Base-by-base conservation (phyloP, 23 tunicate genomes). In the Halocynthia aurantium region DNA sequence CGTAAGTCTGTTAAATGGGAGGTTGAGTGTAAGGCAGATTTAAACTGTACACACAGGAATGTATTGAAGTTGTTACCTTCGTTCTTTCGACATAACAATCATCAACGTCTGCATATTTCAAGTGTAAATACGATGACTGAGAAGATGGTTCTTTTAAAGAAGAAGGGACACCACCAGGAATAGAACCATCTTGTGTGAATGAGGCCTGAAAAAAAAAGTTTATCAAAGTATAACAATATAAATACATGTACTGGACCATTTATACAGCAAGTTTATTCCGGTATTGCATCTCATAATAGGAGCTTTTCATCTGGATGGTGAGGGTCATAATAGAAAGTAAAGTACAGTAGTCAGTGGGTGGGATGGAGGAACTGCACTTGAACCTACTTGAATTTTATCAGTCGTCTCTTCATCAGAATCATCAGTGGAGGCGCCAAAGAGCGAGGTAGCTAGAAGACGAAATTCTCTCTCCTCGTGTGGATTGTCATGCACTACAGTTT, bases 341-440 rank as follows among this genome's bases (percentile, higher is more conserved):
- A n/a, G n/a, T n/a, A n/a, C n/a, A n/a, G n/a, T n/a, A n/a, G n/a
- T n/a, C n/a, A n/a, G n/a, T n/a, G n/a, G n/a, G n/a, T n/a, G n/a
- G n/a, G n/a, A n/a, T n/a, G n/a, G n/a, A n/a, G n/a, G n/a, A n/a
- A n/a, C n/a, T n/a, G n/a, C n/a, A n/a, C n/a, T n/a, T n/a, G n/a
- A n/a, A 31, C 44, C 2, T 31, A 31, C 44, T 31, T 31, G 44
- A 31, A 31, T 31, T 31, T 31, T 31, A 53, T 17, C 22, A 50
- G 78, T 52, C 8, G 78, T 8, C 8, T 74, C 78, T 17, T 74
- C 62, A 54, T 74, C 78, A 13, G 78, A 74, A 8, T 72, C 81
- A 71, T 90, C 96, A 10, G 78, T 17, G 21, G 19, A 62, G 8
- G 55, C 17, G 5, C 89, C 96, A 62, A 90, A 90, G 22, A 90